Evolutionary conservation across 1,140 invertebrate genomes (phyloP), one percentile per base, ranked within the genome.

Genomic region (Heliconius nattereri): DNA sequence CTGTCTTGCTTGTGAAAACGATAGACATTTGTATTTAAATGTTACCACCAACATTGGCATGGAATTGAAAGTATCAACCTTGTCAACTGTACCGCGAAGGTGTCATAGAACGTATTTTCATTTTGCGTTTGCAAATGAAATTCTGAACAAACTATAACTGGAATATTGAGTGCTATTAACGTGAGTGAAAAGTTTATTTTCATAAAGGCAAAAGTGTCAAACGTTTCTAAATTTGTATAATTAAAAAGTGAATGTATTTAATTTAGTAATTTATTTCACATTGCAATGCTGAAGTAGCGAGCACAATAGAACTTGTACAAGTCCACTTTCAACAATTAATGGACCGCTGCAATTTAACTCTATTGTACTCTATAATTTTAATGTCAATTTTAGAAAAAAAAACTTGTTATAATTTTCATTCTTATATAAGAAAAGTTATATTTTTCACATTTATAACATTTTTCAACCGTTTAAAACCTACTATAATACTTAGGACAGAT

Each of bases 281-380:
- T 13, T 13, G 60, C 60, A 29, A 26, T 9, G 23, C n/a, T 66
- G 16, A 16, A 66, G 29, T 26, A n/a, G 26, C 23, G 23, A 26
- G 7, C 16, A 29, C 40, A 78, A 74, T 32, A 74, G 72, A 45
- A 26, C 54, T 73, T 52, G 49, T 37, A 37, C 35, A 40, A 40
- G 57, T 76, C 45, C 75, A 52, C 71, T 81, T 73, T 74, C 72
- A 77, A 74, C 71, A 74, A 81, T 57, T 73, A 73, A 77, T 81
- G 72, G 71, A 81, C 71, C 72, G 73, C 66, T 52, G 73, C 73
- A 79, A 79, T 77, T 77, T 81, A 49, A 32, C 52, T 26, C 75
- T 76, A 81, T 73, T 81, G 79, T 81, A 73, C 49, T 49, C 23
- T 3, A 66, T 66, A 16, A 66, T 66, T 3, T 66, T 66, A 26